A percentile compares a stretch with the other conserved stretches of the same genome.
Conservation (phyloP, 2,113 vertebrate genomes). For the Crotophaga sulcirostris region DNA sequence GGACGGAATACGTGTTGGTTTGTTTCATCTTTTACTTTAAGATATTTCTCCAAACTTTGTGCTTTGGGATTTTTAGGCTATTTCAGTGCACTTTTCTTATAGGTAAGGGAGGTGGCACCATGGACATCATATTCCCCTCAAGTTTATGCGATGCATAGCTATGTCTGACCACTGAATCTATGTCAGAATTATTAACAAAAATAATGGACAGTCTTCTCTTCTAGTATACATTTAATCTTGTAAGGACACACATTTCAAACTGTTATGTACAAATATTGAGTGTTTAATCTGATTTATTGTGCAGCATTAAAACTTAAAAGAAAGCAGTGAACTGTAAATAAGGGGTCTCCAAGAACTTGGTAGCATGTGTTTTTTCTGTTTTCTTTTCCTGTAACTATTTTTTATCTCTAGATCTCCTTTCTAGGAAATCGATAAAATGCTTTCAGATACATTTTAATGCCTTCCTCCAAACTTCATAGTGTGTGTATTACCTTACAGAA, state of each 20-base stretch:
- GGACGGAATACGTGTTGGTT: neutral
- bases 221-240: neutral
- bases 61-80: neutral
- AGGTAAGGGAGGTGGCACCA: neutral
- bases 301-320: neutral
- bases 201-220: neutral
- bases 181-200: neutral
- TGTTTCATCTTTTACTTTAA: neutral
- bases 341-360: neutral
- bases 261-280: neutral
- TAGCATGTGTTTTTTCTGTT: neutral
- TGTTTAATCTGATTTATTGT: neutral
- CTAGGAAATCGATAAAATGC: neutral
- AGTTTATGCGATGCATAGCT: neutral
- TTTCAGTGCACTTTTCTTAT: neutral
- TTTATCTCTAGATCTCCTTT: neutral
- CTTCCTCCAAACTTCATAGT: conserved; percentile 31
- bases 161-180: neutral
- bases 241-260: neutral
- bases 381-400: neutral
- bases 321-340: neutral
- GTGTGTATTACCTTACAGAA: neutral
- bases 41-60: neutral
- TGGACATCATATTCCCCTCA: neutral
- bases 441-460: neutral